Evolutionary conservation across 2,113 vertebrate genomes (phyloP), one percentile per base, ranked within the genome.

Genomic region (Melospiza melodia): DNA sequence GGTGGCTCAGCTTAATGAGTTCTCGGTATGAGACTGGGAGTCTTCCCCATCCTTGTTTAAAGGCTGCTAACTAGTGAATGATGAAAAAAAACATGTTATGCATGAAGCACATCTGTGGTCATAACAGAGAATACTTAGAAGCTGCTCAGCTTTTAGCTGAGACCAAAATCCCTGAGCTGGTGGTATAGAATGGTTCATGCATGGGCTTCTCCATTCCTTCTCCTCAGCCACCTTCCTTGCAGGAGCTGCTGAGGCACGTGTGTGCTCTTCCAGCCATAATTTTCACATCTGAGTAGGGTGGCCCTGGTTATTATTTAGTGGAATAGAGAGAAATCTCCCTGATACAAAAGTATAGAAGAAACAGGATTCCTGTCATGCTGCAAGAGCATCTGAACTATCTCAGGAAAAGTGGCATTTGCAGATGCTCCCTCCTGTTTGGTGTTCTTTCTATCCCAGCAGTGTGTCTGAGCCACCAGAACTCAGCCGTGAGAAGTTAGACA

Each of bases 1-100:
- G 91, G 98, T 99, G 79, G 97, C 98, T 68, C 99, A 99, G 76
- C 98, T 99, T 95, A 98, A 82, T 63, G 99, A 99, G 91, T 96
- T 98, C 55, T 94, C 99, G 92, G 99, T 99, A 98, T 80, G 99
- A 93, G 69, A 43, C 57, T 44, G 37, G 67, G 37, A 52, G 12
- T 37, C 62, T 52, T 87, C 65, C 23, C 31, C 52, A 31, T 89
- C 28, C 31, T 90, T 83, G 28, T 84, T 87, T 91, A 78, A 92
- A 84, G 72, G 46, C 76, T 95, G 44, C 49, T 91, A 90, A 81
- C 27, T 61, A 61, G 49, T 65, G 62, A 84, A 78, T 37, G 49
- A 46, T 65, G 44, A 76, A 69, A 49, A 91, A 72, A 93, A 89
- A 58, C 37, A 65, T 25, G 6, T n/a, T 78, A 31, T 68, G 39